phyloP scores from a whole-genome alignment of 2,888 invertebrate species.

The Ormyrus pomaceus region DNA sequence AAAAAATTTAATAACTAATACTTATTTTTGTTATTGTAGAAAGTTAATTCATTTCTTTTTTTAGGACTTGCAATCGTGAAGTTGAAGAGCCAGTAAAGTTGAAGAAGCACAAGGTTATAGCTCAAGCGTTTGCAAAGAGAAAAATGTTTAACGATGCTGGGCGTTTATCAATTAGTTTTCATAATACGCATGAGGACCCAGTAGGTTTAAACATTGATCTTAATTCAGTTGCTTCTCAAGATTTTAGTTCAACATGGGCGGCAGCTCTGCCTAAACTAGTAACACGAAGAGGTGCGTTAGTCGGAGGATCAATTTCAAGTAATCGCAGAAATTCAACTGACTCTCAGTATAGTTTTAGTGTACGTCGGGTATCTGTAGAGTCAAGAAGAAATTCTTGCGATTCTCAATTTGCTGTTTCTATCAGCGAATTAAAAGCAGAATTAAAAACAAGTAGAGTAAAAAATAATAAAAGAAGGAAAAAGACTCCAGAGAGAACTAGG shows the following conservation, averaged over 20 bases:
- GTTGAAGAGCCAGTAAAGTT: conserved; percentile 83
- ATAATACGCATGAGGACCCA: conserved; percentile 93
- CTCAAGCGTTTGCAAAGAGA: conserved; percentile 92
- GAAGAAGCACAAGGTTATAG: conserved; percentile 93
- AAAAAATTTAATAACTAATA: too few species aligned
- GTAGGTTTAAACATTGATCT: conserved; percentile 87
- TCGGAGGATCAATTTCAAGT: conserved; percentile 78
- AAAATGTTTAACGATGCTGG: conserved; percentile 90
- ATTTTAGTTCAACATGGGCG: conserved; percentile 94
- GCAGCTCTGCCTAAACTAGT: conserved; percentile 92
- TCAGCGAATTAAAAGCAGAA: conserved; percentile 84
- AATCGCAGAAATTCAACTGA: conserved; percentile 79
- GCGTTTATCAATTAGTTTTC: conserved; percentile 90
- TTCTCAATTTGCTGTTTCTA: conserved; percentile 90
- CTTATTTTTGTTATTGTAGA: too few species aligned
- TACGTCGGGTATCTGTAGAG: conserved; percentile 89
- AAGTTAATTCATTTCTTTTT: conserved; percentile 55
- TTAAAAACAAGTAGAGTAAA: conserved; percentile 74
- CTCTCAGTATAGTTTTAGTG: conserved; percentile 85
- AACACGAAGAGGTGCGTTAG: conserved; percentile 88
- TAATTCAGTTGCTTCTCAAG: conserved; percentile 87
- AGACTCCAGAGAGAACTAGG: conserved; percentile 57
- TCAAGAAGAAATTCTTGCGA: conserved; percentile 92
- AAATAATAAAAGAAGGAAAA: conserved; percentile 75
- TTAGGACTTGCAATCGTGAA: conserved; percentile 85